Conservation (phyloP, 2,113 vertebrate genomes). For the Grammomys surdaster region DNA sequence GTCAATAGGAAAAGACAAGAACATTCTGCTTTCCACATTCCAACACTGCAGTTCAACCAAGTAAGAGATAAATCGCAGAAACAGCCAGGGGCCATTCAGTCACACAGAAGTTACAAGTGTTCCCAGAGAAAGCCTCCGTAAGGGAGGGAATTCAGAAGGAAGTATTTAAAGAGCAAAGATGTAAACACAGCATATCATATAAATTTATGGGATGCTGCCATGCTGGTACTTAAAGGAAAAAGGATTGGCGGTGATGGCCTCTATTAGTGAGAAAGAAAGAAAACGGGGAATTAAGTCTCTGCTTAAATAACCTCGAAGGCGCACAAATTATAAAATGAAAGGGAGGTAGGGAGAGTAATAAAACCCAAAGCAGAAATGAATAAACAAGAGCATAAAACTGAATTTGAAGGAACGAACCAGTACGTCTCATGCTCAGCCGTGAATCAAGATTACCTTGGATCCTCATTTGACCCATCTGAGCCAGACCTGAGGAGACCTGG, state of each 20-base stretch:
- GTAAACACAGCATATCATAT: slow-evolving; percentile 71
- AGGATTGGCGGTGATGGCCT: not conserved
- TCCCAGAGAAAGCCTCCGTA: not conserved
- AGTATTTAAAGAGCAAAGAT: slow-evolving; percentile 76
- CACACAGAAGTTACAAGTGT: not conserved
- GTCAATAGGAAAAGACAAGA: slow-evolving; percentile 40
- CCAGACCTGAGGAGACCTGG: not conserved
- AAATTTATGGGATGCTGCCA: slow-evolving; percentile 71
- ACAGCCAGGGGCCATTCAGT: slow-evolving; percentile 22
- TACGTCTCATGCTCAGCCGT: not conserved
- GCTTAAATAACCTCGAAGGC: slow-evolving; percentile 70
- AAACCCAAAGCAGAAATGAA: slow-evolving; percentile 63
- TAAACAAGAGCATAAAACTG: slow-evolving; percentile 64
- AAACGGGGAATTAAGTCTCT: slow-evolving; percentile 64
- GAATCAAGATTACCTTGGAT: not conserved
- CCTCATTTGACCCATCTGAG: not conserved
- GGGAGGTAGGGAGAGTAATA: slow-evolving; percentile 55
- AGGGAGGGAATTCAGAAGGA: slow-evolving; percentile 56
- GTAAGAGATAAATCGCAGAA: slow-evolving; percentile 66
- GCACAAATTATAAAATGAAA: slow-evolving; percentile 66
- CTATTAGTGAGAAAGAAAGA: slow-evolving; percentile 64
- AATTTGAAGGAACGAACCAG: slow-evolving; percentile 14
- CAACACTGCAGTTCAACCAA: slow-evolving; percentile 2
- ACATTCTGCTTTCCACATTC: not conserved
- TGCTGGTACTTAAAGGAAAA: slow-evolving; percentile 62